Base-by-base conservation (phyloP, 2,888 invertebrate genomes). In the Dolomedes plantarius region DNA sequence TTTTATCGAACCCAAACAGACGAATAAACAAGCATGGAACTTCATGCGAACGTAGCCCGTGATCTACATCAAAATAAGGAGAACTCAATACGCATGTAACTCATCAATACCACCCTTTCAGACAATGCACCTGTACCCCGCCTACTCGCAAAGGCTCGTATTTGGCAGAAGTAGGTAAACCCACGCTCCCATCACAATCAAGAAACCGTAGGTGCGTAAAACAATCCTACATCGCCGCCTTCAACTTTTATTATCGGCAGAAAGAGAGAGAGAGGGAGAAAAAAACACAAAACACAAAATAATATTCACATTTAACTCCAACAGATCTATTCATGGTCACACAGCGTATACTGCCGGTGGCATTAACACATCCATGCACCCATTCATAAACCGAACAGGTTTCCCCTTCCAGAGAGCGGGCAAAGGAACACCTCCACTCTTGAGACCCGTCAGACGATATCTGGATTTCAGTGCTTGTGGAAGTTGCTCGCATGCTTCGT, bases 331-430 rank as follows among this genome's bases (percentile, higher is more conserved):
- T 56, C 56, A 56, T 23, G 56, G 56, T 56, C 56, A 56, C 56
- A 56, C 23, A 56, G 56, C 56, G 56, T 56, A 23, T 23, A 19
- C 19, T 16, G 23, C 23, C 56, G 19, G 56, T n/a, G 23, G 56
- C 56, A 16, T 23, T 3, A 23, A 56, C 23, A n/a, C n/a, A n/a
- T n/a, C n/a, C 56, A 56, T 56, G 11, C 56, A 56, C 56, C 16
- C 56, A 56, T 56, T 56, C 56, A 56, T 56, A 56, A 19, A 56
- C 56, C 5, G 56, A 56, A 56, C 56, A 56, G 56, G 56, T 56
- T 56, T 56, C 23, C 23, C 23, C 23, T 56, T 23, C n/a, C n/a
- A n/a, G n/a, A n/a, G n/a, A n/a, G n/a, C n/a, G n/a, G 23, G 6
- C 23, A 19, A 11, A 56, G 23, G 56, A 56, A 56, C 56, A 23